Base-by-base conservation (phyloP, 2,797 vertebrate species). In the Muraenolepis orangiensis region DNA sequence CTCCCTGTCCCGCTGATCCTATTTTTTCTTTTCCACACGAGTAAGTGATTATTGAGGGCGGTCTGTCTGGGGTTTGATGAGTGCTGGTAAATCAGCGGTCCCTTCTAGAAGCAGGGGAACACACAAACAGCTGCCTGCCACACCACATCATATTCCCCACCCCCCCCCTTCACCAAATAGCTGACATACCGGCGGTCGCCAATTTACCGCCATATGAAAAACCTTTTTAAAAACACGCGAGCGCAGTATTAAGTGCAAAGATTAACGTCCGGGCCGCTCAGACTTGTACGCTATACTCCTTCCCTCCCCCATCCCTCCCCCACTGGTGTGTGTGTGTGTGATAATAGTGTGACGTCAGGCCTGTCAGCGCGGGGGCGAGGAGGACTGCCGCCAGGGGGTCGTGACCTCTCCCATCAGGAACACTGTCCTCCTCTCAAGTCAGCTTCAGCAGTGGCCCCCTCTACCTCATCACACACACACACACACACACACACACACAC, bases 331-430 rank as follows among this genome's bases (percentile, higher is more conserved):
- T 57, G 51, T 57, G 51, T 8, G 51, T 57, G 6, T 57, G 36
- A 31, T 71, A 32, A 34, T 40, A 1, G 36, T 23, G 84, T 82
- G 84, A 86, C 81, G 82, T 88, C 81, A 80, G 73, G 1, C 75
- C 85, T 87, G 84, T 91, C 87, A 84, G 75, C 81, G 11, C 76
- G 0, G n/a, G n/a, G n/a, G 13, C 70, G 36, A 71, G 80, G 79
- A 82, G n/a, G n/a, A n/a, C n/a, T n/a, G n/a, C 83, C 81, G 86
- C 81, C 85, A 87, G 83, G 81, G 51, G 81, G 78, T 83, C 83
- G 76, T 40, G 82, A 79, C 75, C 72, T 80, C 75, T 81, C 74
- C 83, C 84, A 74, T 73, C 78, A 81, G 79, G 81, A 87, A 80
- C 74, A 28, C 71, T 66, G 26, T 78, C 76, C 73, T 78, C 66